Evolutionary conservation across 2,797 vertebrate genomes (phyloP), one percentile per base, ranked within the genome.

Genomic region (Notoglanidium macrostoma): DNA sequence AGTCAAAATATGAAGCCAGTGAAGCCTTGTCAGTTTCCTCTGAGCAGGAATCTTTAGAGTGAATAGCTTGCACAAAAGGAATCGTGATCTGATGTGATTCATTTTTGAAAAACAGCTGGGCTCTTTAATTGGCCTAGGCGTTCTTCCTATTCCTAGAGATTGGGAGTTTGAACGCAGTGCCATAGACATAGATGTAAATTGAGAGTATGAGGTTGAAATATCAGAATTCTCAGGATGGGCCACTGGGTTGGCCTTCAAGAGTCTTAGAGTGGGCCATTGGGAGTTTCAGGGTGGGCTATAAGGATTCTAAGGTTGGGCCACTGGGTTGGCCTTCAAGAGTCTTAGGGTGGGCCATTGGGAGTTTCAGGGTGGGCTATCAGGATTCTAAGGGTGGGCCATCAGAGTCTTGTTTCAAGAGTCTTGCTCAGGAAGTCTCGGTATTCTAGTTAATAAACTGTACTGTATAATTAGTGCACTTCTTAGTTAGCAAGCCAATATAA

Each of bases 401-500:
- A 21, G 86, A 87, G 90, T 92, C 87, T 91, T 92, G 29, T 83
- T 93, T 92, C 92, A 92, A 89, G 86, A 83, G 87, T 90, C 29
- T 83, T 77, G 84, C 93, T 57, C 32, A 55, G 86, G 72, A 84
- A 87, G 35, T 80, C 91, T 98, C 96, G 99, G 23, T 12, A 40
- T 59, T 35, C 32, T 23, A 59, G 54, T 17, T n/a, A 40, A 40
- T 14, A 29, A 32, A 49, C 26, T 5, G n/a, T 29, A 19, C 10
- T 12, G 32, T 35, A 79, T 57, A 40, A 78, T 40, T 57, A 23
- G 11, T 40, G 35, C 11, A 59, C 55, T 15, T 1, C 23, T 26
- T 80, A 57, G 11, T 61, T 67, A 67, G n/a, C n/a, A 32, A 21
- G 1, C 10, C 7, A 49, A 3, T 9, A 46, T 4, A n/a, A 40